Percentiles rank a stretch among this genome's conserved stretches.
Evolutionary conservation across 1,140 invertebrate genomes (phyloP).

Genomic region (Trichonephila inaurata): DNA sequence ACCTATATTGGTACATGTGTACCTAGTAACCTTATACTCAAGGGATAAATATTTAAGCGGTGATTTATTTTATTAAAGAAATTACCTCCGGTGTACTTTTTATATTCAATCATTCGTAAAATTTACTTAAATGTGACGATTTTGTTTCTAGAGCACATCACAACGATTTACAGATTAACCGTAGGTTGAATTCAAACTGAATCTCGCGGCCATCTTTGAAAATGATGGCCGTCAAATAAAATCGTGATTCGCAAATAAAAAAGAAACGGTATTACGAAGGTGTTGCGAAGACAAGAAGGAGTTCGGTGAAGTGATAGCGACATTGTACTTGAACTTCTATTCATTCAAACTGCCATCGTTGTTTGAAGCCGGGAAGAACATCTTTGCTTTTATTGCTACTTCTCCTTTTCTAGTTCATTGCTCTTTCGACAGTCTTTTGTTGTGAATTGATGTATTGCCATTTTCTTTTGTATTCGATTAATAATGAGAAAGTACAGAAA

Average conservation of each 20-base stretch:
- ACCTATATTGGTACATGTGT: too few species aligned
- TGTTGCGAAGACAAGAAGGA: background rate
- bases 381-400: background rate
- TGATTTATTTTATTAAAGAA: too few species aligned
- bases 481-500: background rate
- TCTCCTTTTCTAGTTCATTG: background rate
- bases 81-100: background rate
- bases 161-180: background rate
- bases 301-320: background rate
- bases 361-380: background rate
- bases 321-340: conserved; percentile 9
- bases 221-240: background rate
- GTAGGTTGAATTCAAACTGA: background rate
- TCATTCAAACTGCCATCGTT: background rate
- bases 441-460: background rate
- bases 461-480: conserved; percentile 10
- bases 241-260: background rate
- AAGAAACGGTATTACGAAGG: background rate
- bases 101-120: background rate
- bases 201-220: background rate
- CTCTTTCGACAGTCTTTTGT: background rate
- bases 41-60: too few species aligned
- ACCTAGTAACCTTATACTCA: too few species aligned
- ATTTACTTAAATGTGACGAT: background rate
- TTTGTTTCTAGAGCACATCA: background rate